phyloP scores from a whole-genome alignment of 2,113 vertebrate species.

The Salminus brasiliensis region DNA sequence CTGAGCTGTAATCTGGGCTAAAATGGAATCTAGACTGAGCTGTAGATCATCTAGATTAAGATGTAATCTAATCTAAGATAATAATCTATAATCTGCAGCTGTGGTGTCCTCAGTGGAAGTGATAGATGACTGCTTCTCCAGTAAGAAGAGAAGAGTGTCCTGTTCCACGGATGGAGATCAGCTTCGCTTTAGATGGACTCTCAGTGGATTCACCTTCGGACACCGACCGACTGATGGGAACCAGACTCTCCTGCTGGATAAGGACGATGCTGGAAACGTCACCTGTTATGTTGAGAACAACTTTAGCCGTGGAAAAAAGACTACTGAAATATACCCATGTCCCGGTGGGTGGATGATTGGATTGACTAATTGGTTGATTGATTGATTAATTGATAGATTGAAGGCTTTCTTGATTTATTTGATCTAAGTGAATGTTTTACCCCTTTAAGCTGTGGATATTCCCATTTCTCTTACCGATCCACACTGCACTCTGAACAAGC shows the following conservation, averaged over 20 bases:
- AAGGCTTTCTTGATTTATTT: too few species aligned
- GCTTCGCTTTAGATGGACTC: constrained; percentile 24
- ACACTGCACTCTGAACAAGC: too few species aligned
- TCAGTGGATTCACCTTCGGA: not conserved
- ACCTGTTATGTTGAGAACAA: constrained; percentile 39
- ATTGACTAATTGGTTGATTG: too few species aligned
- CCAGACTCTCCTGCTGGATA: not conserved
- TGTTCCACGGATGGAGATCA: constrained; percentile 35
- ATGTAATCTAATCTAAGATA: not conserved
- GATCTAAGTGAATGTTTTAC: too few species aligned
- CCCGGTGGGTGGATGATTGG: too few species aligned
- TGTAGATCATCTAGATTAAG: too few species aligned
- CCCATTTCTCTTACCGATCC: too few species aligned
- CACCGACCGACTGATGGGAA: not conserved
- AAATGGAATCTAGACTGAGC: not conserved
- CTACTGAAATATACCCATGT: not conserved
- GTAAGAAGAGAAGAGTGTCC: not conserved
- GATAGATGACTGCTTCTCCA: not conserved
- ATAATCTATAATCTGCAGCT: constrained; percentile 13
- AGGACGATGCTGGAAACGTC: not conserved
- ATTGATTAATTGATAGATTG: too few species aligned
- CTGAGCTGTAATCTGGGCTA: not conserved
- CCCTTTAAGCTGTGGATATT: too few species aligned
- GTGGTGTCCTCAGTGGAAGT: constrained; percentile 19
- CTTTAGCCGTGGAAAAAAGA: not conserved